Percentiles rank a stretch among this genome's conserved stretches.
Evolutionary conservation across 2,888 invertebrate genomes (phyloP).

Genomic region (Spodoptera exigua): DNA sequence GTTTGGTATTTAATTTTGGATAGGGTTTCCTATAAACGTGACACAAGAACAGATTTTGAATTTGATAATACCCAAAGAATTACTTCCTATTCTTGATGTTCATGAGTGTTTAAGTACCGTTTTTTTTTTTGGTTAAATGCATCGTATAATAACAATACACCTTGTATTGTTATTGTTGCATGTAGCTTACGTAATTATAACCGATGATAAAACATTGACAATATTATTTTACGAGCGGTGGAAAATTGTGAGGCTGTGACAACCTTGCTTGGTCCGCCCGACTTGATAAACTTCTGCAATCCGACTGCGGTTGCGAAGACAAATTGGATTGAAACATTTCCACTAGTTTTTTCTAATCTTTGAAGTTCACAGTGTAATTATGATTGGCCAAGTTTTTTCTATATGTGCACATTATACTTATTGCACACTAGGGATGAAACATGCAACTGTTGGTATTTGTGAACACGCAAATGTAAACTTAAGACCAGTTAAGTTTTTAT

Average conservation of each 20-base stretch:
- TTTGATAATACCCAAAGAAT: too few relatives aligned
- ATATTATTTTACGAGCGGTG: constrained; percentile 44
- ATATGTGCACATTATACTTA: constrained; percentile 17
- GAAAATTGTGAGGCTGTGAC: constrained; percentile 32
- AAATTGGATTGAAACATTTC: constrained; percentile 58
- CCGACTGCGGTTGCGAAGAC: constrained; percentile 52
- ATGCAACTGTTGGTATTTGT: constrained; percentile 40
- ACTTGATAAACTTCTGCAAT: constrained; percentile 64
- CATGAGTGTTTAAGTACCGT: constrained; percentile 17
- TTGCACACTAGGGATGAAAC: constrained; percentile 27
- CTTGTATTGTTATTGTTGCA: constrained; percentile 45
- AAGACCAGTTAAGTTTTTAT: constrained; percentile 14
- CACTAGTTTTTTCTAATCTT: constrained; percentile 43
- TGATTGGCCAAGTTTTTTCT: constrained; percentile 41
- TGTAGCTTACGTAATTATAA: constrained; percentile 26
- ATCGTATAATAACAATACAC: constrained; percentile 36
- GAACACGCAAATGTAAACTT: constrained; percentile 36
- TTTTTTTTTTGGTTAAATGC: constrained; percentile 34
- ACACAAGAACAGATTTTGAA: constrained; percentile 1
- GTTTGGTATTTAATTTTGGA: too few relatives aligned
- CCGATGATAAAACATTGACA: constrained; percentile 31
- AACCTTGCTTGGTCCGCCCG: constrained; percentile 51
- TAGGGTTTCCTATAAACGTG: constrained; percentile 10
- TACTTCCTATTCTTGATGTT: too few relatives aligned
- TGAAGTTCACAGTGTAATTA: constrained; percentile 49